Base-by-base conservation (phyloP, 2,113 vertebrate genomes). In the Hippocampus abdominalis region DNA sequence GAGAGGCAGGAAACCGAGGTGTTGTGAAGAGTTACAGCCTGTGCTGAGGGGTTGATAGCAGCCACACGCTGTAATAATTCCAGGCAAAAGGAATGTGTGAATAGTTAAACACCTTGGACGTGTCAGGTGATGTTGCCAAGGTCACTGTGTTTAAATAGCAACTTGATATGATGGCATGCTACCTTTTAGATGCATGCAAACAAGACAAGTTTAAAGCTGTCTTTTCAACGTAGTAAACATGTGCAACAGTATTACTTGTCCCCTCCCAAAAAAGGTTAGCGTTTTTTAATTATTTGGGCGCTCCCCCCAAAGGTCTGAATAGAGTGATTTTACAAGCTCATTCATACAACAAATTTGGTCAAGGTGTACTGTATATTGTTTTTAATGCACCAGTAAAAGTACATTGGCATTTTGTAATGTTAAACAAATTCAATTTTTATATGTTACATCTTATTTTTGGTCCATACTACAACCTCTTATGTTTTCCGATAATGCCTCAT, bases 1-100 rank as follows among this genome's bases (percentile, higher is more conserved):
- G 78, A 48, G 70, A 54, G 66, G 68, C 76, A 73, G 73, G 77
- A 81, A 75, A 72, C 73, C 9, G 64, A 82, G 68, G 84, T 85
- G 85, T 80, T 72, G 56, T 64, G 69, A 83, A 66, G 64, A 76
- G 46, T 61, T 74, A 57, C 57, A 68, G 79, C 60, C 49, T 80
- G 65, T 56, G 72, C 68, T 25, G 72, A 76, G 66, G 63, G 77
- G 71, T 65, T 40, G 66, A 79, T 64, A 76, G 68, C 48, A 70
- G 71, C 27, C 49, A 74, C 44, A 9, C 51, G 51, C 10, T 75
- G 36, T 74, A 72, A 62, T 68, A 78, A 86, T 62, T 66, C 25
- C 66, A 64, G 73, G 66, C 61, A 63, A 69, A 79, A 65, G 78
- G 79, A 81, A 79, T 75, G 77, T 81, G 76, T 64, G 65, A 76